Conservation (phyloP, 64 coral and sea anemone species). For the Astreopora myriophthalma region DNA sequence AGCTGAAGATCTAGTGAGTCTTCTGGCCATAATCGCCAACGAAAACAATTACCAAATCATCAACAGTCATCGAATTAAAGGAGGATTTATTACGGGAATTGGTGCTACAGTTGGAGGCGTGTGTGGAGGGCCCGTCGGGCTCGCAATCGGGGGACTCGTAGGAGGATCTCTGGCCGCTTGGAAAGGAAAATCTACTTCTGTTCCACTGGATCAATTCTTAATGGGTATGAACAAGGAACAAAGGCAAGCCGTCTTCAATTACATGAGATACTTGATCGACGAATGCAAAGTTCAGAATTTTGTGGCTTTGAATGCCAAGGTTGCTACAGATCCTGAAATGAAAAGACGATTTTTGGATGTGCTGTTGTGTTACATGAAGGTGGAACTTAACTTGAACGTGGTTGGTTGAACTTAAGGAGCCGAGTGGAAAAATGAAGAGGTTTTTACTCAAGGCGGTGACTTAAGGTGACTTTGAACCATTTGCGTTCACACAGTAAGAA, state of each 20-base stretch:
- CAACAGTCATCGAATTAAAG: slow-evolving; percentile 54
- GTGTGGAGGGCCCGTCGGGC: slow-evolving; percentile 78
- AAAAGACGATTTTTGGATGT: slow-evolving; percentile 82
- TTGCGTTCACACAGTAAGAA: not conserved
- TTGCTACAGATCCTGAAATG: slow-evolving; percentile 69
- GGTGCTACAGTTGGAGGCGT: slow-evolving; percentile 81
- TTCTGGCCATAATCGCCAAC: slow-evolving; percentile 72
- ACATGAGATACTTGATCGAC: slow-evolving; percentile 87
- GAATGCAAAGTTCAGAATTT: slow-evolving; percentile 77
- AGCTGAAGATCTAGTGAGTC: slow-evolving; percentile 75
- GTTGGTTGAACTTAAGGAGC: not conserved
- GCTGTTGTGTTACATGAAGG: slow-evolving; percentile 83
- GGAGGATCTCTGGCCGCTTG: slow-evolving; percentile 85
- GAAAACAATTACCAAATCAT: slow-evolving; percentile 68
- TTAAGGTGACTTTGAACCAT: not conserved
- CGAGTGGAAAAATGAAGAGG: not conserved
- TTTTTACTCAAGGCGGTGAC: too few species aligned
- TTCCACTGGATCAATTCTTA: slow-evolving; percentile 73
- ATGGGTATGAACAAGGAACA: slow-evolving; percentile 87
- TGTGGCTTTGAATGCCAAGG: slow-evolving; percentile 82
- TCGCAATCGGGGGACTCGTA: slow-evolving; percentile 73
- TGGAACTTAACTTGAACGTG: slow-evolving; percentile 35
- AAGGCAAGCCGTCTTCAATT: slow-evolving; percentile 73
- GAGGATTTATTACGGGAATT: slow-evolving; percentile 56
- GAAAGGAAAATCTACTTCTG: slow-evolving; percentile 57